These are phyloP conservation scores for Eudyptes chrysolophus DNA, from an alignment of 2,113 vertebrate genomes.

Conservation along the genomic window DNA sequence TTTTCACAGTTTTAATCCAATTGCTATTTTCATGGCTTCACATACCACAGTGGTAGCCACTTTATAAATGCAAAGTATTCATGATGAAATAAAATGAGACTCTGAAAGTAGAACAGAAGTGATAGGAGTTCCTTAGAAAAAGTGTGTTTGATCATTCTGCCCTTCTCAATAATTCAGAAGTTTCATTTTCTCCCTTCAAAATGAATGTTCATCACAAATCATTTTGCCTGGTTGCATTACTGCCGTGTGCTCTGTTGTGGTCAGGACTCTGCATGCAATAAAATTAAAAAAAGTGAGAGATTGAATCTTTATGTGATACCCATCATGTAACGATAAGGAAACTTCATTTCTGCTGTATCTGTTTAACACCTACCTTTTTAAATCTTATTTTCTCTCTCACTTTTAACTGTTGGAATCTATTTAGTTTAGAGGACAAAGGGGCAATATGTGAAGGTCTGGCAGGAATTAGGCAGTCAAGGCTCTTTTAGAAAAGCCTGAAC, in stretches of 20 bases:
- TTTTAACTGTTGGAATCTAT: neutral
- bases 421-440: neutral
- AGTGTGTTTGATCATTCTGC: neutral
- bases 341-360: neutral
- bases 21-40: neutral
- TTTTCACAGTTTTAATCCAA: constrained; percentile 7
- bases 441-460: neutral
- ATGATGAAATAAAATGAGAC: neutral
- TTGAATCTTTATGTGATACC: neutral
- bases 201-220: neutral
- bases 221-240: neutral
- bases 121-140: constrained; percentile 3
- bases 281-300: neutral
- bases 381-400: neutral
- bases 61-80: neutral
- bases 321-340: neutral
- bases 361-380: neutral
- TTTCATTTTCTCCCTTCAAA: neutral
- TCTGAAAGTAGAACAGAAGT: constrained; percentile 20
- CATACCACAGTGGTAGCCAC: neutral
- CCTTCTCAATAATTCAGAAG: neutral
- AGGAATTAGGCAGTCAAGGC: neutral
- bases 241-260: neutral
- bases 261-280: neutral
- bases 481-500: neutral